Conservation (phyloP, 2,797 vertebrate species). For the Apodemus agrarius region DNA sequence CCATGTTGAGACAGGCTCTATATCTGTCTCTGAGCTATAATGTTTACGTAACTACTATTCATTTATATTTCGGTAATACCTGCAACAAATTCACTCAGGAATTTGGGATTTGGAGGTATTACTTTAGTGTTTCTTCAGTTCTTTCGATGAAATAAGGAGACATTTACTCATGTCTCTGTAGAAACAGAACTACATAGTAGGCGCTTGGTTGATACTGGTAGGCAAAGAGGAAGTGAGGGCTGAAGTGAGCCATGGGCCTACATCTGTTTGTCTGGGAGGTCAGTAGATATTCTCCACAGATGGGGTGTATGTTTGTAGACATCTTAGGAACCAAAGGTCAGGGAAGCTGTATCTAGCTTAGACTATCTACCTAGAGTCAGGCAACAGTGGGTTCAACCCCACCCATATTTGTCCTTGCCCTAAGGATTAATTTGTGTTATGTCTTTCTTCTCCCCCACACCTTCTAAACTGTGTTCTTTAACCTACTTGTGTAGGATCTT, state of each 20-base stretch:
- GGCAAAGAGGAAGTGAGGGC: background rate
- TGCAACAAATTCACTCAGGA: background rate
- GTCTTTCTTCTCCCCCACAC: background rate
- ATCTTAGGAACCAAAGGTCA: background rate
- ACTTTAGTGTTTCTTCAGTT: background rate
- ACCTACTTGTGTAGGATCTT: background rate
- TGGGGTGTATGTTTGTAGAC: background rate
- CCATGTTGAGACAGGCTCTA: background rate
- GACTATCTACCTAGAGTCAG: background rate
- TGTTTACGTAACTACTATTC: background rate
- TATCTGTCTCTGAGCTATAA: background rate
- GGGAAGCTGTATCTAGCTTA: background rate
- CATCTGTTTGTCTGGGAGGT: background rate
- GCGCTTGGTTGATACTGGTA: background rate
- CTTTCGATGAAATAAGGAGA: background rate
- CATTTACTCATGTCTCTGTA: background rate
- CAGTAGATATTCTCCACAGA: background rate
- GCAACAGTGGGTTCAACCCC: background rate
- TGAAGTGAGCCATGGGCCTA: background rate
- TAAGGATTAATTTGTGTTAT: background rate
- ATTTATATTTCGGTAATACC: background rate
- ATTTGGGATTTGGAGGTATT: background rate
- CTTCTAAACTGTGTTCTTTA: background rate
- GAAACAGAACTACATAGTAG: background rate
- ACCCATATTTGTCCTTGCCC: background rate